Evolutionary conservation across 2,113 vertebrate genomes (phyloP), one percentile per base, ranked within the genome.

Genomic region (Lycocorax pyrrhopterus): DNA sequence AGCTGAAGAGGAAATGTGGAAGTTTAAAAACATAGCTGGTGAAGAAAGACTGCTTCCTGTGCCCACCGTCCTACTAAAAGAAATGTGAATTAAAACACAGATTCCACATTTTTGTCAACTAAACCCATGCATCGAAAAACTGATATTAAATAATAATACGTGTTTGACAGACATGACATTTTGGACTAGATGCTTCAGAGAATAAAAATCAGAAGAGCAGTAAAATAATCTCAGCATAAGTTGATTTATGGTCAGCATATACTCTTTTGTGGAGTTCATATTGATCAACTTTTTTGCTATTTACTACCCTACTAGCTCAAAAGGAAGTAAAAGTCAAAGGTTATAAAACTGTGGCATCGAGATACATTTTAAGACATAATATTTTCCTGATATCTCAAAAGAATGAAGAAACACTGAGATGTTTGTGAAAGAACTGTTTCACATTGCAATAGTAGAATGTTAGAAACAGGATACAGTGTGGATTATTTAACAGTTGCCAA

Each of bases 401-500:
- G 27, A 89, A 59, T 27, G 66, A 74, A 64, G 83, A 91, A 92
- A 75, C 53, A 73, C 3, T 59, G 69, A 81, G 78, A 55, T 51
- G 46, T 85, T 91, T 94, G 64, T 44, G 58, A 79, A 91, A 86
- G 46, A 92, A 87, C n/a, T 63, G 66, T 91, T 97, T 84, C 37
- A 88, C 41, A 44, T 51, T 77, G 66, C 87, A 91, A n/a, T 14
- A 85, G 49, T 16, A 62, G 68, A 94, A 88, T 10, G 49, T 88
- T 88, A 92, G 83, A 92, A 92, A 91, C 43, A 86, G 80, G 60
- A 92, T 87, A 76, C 1, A 5, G 76, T 16, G 56, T 96, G 60
- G 90, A 95, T 95, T 91, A 94, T 95, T 94, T 94, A 97, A 78
- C 78, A 88, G 71, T 84, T 96, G 89, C 91, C 88, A 95, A 96